These are phyloP conservation scores for Leptocoma aspasia DNA, from an alignment of 2,113 vertebrate species.

Conservation along the genomic window DNA sequence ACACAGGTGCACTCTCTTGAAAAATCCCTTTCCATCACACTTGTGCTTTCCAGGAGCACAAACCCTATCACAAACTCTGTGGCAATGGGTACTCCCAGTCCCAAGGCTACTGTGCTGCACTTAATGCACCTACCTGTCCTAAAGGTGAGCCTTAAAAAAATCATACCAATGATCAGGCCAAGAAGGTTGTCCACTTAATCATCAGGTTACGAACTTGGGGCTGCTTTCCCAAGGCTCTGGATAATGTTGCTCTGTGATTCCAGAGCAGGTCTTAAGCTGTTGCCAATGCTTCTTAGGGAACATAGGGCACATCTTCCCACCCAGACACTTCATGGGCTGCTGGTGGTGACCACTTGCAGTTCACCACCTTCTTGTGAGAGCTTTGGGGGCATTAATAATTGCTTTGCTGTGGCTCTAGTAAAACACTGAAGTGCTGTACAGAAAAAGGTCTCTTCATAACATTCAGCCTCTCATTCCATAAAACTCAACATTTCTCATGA, in stretches of 20 bases:
- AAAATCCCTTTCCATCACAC: background rate
- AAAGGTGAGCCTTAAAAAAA: background rate
- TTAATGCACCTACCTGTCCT: background rate
- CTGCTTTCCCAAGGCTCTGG: background rate
- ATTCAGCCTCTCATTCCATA: background rate
- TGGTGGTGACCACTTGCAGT: background rate
- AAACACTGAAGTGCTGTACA: background rate
- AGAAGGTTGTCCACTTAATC: background rate
- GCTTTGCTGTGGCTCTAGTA: background rate
- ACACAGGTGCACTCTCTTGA: background rate
- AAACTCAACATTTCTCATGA: background rate
- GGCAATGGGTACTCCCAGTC: background rate
- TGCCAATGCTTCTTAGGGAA: background rate
- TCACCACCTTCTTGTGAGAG: background rate
- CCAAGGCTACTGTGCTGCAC: background rate
- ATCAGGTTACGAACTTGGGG: background rate
- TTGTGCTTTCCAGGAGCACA: background rate
- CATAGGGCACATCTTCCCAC: background rate
- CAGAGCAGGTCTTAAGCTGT: background rate
- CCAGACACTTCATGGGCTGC: fast-evolving
- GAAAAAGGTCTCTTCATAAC: background rate
- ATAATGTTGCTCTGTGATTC: background rate
- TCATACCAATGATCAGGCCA: background rate
- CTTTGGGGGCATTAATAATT: background rate
- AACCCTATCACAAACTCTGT: background rate